Percentiles rank a stretch among this genome's conserved stretches.
Conservation (phyloP, 2,797 vertebrate genomes). For the Myotis vivesi region DNA sequence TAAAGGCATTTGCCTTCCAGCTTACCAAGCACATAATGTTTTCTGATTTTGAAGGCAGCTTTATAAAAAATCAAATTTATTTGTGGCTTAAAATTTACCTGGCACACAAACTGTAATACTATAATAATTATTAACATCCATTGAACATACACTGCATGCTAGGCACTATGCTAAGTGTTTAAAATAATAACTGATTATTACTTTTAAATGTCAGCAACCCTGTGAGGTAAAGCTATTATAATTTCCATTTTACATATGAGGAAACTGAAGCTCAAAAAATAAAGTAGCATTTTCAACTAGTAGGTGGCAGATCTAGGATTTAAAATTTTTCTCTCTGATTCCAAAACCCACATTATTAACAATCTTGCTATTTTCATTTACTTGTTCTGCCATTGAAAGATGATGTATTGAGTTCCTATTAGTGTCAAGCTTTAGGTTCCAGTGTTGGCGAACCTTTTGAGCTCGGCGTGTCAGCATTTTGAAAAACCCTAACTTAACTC, state of each 20-base stretch:
- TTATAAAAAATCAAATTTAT: background rate
- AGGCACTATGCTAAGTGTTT: background rate
- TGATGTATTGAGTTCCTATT: background rate
- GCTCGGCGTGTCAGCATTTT: too few species aligned
- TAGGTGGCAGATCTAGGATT: background rate
- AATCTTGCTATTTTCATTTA: background rate
- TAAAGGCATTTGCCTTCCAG: background rate
- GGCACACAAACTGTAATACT: background rate
- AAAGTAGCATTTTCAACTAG: background rate
- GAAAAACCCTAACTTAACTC: too few species aligned
- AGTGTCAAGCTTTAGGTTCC: background rate
- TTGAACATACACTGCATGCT: background rate
- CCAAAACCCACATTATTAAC: background rate
- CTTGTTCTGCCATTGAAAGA: background rate
- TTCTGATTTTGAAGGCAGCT: background rate
- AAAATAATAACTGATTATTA: slow-evolving; percentile 42
- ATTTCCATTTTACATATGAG: background rate
- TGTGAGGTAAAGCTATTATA: background rate
- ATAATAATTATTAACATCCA: slow-evolving; percentile 19
- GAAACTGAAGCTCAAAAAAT: background rate
- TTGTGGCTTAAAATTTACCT: slow-evolving; percentile 26
- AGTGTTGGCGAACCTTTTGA: too few species aligned
- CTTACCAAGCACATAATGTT: background rate
- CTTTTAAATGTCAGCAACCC: slow-evolving; percentile 37
- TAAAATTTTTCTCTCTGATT: slow-evolving; percentile 20